phyloP scores from a whole-genome alignment of 1,140 invertebrate species.

The Drosophila sulfurigaster region DNA sequence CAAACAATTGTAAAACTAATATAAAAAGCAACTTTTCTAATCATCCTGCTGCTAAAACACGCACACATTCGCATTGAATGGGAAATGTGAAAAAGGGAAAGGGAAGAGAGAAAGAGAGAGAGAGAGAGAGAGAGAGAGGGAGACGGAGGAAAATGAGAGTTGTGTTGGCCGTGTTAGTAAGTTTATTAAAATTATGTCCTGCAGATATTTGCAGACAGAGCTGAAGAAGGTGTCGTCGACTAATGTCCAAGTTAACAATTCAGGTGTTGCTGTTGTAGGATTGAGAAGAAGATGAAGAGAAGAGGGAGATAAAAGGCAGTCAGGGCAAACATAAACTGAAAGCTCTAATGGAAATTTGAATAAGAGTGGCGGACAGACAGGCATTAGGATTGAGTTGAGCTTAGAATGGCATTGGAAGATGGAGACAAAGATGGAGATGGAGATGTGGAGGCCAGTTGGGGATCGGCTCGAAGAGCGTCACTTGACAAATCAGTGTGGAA shows the following conservation, averaged over 20 bases:
- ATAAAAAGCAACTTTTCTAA: conserved; percentile 77
- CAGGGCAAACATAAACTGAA: conserved; percentile 56
- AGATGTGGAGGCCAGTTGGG: conserved; percentile 7
- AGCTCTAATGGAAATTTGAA: conserved; percentile 52
- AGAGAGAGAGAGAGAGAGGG: background rate
- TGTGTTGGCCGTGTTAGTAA: conserved; percentile 52
- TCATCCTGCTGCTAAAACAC: conserved; percentile 45
- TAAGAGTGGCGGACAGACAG: conserved; percentile 15
- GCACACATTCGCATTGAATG: conserved; percentile 3
- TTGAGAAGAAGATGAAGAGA: background rate
- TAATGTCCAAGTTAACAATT: conserved; percentile 70
- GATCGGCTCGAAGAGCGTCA: conserved; percentile 40
- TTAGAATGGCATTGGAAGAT: background rate
- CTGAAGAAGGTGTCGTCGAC: conserved; percentile 47
- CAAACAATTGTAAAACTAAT: conserved; percentile 62
- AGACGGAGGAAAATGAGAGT: background rate
- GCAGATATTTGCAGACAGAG: conserved; percentile 66
- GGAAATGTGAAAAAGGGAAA: too few species aligned
- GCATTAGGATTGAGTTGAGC: background rate
- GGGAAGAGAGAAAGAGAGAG: too few species aligned
- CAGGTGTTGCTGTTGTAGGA: background rate
- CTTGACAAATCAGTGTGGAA: conserved; percentile 62
- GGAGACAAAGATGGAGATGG: background rate
- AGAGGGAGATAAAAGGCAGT: conserved; percentile 6
- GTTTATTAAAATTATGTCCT: conserved; percentile 81